Conservation (phyloP, 2,113 vertebrate species). For the Tragelaphus scriptus region DNA sequence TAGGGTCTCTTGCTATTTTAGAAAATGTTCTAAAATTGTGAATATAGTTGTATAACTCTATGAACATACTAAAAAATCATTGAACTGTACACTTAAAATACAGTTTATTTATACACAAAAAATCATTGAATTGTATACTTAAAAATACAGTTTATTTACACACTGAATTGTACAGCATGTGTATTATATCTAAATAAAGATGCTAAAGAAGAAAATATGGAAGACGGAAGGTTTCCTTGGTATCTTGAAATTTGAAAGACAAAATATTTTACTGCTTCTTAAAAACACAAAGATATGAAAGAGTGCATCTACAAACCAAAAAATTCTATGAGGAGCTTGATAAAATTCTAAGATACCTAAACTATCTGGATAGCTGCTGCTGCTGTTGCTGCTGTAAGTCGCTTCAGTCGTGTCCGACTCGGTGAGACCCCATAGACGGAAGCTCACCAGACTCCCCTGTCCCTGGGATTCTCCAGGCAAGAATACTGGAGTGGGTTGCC, state of each 20-base stretch:
- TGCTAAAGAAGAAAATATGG: neutral
- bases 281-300: neutral
- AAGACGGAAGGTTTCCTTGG: neutral
- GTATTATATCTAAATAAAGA: neutral
- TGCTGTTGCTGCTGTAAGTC: too few species aligned
- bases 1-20: neutral
- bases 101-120: neutral
- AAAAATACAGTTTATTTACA: neutral
- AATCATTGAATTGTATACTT: neutral
- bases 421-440: too few species aligned
- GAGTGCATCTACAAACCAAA: neutral
- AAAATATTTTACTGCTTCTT: neutral
- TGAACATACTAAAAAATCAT: neutral
- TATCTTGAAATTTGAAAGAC: neutral
- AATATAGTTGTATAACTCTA: neutral
- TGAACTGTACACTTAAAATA: neutral
- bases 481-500: too few species aligned
- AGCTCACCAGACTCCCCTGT: too few species aligned
- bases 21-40: neutral
- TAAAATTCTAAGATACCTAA: neutral
- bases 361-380: neutral
- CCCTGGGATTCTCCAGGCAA: too few species aligned
- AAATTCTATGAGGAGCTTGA: neutral
- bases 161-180: neutral
- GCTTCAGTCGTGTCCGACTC: too few species aligned